A percentile compares a stretch with the other conserved stretches of the same genome.
phyloP scores from a whole-genome alignment of 2,797 vertebrate genomes.

The Leptodactylus fallax region DNA sequence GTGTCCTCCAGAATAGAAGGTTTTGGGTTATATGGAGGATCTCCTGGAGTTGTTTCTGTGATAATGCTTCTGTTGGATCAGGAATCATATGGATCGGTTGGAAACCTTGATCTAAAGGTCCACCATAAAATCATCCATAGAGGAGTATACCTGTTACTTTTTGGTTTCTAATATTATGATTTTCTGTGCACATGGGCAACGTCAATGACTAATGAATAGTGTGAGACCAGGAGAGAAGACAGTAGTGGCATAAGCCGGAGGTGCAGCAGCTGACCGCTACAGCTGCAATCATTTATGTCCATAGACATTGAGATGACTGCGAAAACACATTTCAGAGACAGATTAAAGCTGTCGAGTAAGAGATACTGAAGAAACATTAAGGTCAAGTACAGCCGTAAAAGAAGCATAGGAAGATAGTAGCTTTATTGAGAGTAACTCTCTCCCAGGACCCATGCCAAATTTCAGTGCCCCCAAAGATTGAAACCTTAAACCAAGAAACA shows the following conservation, averaged over 20 bases:
- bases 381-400: constrained; percentile 29
- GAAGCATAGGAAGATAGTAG: constrained; percentile 31
- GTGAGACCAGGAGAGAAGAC: neutral
- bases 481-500: constrained; percentile 58
- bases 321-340: constrained; percentile 26
- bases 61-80: no score
- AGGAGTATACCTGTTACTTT: no score
- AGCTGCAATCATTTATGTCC: constrained; percentile 40
- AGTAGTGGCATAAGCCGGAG: neutral
- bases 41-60: no score
- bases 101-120: neutral
- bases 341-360: constrained; percentile 49
- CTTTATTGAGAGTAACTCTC: constrained; percentile 29
- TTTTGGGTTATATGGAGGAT: no score
- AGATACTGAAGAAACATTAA: constrained; percentile 43
- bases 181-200: no score
- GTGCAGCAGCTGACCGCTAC: constrained; percentile 33
- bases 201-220: no score
- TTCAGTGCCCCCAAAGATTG: constrained; percentile 41
- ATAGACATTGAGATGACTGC: constrained; percentile 15
- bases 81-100: neutral
- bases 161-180: no score
- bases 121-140: neutral
- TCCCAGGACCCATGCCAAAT: constrained; percentile 41
- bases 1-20: no score